Base-by-base conservation (phyloP, 1,140 invertebrate species). In the Centruroides vittatus region DNA sequence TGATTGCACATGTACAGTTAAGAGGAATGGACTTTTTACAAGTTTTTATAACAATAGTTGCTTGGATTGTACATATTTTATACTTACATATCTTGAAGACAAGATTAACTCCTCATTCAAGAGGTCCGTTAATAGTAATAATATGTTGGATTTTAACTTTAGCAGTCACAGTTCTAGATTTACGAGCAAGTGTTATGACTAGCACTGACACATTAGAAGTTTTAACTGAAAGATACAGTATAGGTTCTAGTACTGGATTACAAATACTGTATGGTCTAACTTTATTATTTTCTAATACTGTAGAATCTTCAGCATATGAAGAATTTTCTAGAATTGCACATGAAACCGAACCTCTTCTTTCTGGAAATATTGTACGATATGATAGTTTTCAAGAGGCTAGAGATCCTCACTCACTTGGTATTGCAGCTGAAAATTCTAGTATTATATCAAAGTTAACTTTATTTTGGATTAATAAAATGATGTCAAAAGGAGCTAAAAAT, bases 381-480 rank as follows among this genome's bases (percentile, higher is more conserved):
- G 75, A 77, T 60, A 74, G 78, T 57, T 81, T 84, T 62, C 68
- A 73, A n/a, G 78, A 81, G 62, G 82, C 85, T 67, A 79, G 82
- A 49, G 61, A 62, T 62, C 52, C 36, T 52, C 23, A 49, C 54
- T 47, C n/a, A 35, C 12, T 54, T 35, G 66, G 57, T 7, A n/a
- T 35, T 10, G 59, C 65, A 35, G 86, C 92, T 80, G 86, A 92
- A 72, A 79, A 82, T 62, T 75, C 78, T 10, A 81, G 80, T 41
- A 79, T 78, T 67, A 68, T 84, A 3, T 91, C 89, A 0, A 84
- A 82, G 69, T 75, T 96, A 6, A 74, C 86, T 12, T 94, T 98
- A 70, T 76, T 81, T 63, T 98, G 93, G 93, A 89, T 94, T 0
- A 80, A 85, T 62, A 86, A 86, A 8, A 73, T 97, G 49, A 85